Evolutionary conservation across 2,888 invertebrate species (phyloP).

Genomic region (Drosophila subquinaria): DNA sequence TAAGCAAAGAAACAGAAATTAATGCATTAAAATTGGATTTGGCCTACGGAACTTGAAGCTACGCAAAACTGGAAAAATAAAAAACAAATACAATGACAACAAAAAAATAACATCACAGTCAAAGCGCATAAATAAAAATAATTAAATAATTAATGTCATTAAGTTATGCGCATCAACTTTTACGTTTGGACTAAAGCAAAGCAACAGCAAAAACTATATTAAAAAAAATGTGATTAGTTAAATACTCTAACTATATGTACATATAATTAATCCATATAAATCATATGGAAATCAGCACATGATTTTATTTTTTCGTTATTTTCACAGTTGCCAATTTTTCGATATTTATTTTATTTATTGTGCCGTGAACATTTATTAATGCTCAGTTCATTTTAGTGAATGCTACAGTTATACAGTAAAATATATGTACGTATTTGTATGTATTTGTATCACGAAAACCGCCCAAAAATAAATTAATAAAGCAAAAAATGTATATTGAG

Average conservation of each 20-base stretch:
- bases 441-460: slow-evolving; percentile 25
- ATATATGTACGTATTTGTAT: slow-evolving; percentile 6
- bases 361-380: slow-evolving; percentile 73
- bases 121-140: slow-evolving; percentile 77
- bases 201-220: slow-evolving; percentile 33
- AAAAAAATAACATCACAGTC: slow-evolving; percentile 19
- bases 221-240: slow-evolving; percentile 1
- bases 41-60: slow-evolving; percentile 40
- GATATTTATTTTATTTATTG: slow-evolving; percentile 75
- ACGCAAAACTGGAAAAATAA: slow-evolving; percentile 23
- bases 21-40: slow-evolving; percentile 36
- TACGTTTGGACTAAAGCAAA: slow-evolving; percentile 39
- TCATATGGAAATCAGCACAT: slow-evolving; percentile 65
- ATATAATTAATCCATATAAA: slow-evolving; percentile 56
- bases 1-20: slow-evolving; percentile 18
- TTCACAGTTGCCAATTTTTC: slow-evolving; percentile 51
- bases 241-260: slow-evolving; percentile 21
- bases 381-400: slow-evolving; percentile 29
- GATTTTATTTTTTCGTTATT: slow-evolving; percentile 20
- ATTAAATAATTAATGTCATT: slow-evolving; percentile 80
- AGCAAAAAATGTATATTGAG: slow-evolving; percentile 20
- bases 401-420: slow-evolving; percentile 22
- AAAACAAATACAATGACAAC: slow-evolving; percentile 2
- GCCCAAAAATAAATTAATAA: slow-evolving; percentile 50
- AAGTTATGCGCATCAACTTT: slow-evolving; percentile 67